Conservation (phyloP, 2,797 vertebrate species). For the Peromyscus aztecus region DNA sequence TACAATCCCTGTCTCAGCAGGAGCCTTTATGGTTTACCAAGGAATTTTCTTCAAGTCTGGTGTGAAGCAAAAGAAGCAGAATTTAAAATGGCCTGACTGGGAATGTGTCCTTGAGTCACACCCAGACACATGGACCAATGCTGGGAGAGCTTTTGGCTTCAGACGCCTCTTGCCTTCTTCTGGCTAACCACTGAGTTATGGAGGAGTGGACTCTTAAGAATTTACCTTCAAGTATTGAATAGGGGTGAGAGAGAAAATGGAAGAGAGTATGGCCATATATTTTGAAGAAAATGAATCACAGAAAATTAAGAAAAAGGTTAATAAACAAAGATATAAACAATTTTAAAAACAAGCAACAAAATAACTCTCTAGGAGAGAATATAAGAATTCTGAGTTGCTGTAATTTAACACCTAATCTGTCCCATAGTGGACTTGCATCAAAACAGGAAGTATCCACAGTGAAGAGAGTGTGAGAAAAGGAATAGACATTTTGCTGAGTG, state of each 20-base stretch:
- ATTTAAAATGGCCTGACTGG: background rate
- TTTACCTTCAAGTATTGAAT: background rate
- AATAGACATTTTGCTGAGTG: background rate
- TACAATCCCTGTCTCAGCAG: background rate
- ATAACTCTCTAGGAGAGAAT: background rate
- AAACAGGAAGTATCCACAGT: background rate
- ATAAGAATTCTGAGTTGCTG: background rate
- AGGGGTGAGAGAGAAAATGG: background rate
- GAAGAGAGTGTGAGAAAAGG: background rate
- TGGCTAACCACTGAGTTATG: background rate
- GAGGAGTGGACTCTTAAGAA: background rate
- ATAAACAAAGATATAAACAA: background rate
- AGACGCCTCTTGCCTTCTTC: background rate
- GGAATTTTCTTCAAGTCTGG: background rate
- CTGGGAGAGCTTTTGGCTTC: background rate
- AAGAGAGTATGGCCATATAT: background rate
- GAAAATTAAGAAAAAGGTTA: background rate
- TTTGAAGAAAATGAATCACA: background rate
- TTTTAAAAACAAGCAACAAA: background rate
- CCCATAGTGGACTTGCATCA: background rate
- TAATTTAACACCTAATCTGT: background rate
- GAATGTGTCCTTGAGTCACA: background rate
- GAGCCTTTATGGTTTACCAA: background rate
- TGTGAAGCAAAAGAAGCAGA: background rate
- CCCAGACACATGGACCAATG: background rate